A percentile compares a stretch with the other conserved stretches of the same genome.
These are phyloP conservation scores for Sebastes diaconus DNA, from an alignment of 2,797 vertebrate genomes.

Conservation along the genomic window DNA sequence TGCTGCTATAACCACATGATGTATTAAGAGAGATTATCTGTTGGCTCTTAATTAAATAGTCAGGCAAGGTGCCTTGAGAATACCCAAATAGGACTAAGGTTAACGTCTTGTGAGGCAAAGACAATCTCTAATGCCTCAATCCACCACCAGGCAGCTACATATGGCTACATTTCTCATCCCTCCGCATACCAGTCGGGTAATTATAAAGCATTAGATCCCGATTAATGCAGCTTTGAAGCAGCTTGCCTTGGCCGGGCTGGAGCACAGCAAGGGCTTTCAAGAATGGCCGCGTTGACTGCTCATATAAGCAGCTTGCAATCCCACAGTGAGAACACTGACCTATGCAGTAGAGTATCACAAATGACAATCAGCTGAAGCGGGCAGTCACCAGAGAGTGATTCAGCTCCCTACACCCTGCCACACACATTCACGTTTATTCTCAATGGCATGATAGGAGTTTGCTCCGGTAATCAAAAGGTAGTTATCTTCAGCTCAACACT, in stretches of 20 bases:
- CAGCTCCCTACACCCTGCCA: slow-evolving; percentile 18
- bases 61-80: slow-evolving; percentile 41
- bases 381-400: slow-evolving; percentile 46
- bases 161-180: slow-evolving; percentile 64
- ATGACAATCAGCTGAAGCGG: slow-evolving; percentile 53
- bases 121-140: slow-evolving; percentile 63
- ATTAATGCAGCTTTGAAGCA: slow-evolving; percentile 68
- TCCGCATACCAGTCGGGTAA: slow-evolving; percentile 48
- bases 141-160: slow-evolving; percentile 61
- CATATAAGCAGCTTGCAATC: slow-evolving; percentile 30
- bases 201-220: slow-evolving; percentile 67
- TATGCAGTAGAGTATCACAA: slow-evolving; percentile 27
- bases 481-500: not conserved
- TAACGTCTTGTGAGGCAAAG: slow-evolving; percentile 32
- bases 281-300: slow-evolving; percentile 41
- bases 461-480: slow-evolving; percentile 57
- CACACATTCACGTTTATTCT: slow-evolving; percentile 39
- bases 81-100: slow-evolving; percentile 40
- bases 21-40: slow-evolving; percentile 71
- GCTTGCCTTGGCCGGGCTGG: slow-evolving; percentile 40
- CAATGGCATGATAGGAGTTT: slow-evolving; percentile 25
- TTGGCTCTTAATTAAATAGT: slow-evolving; percentile 75
- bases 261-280: slow-evolving; percentile 57
- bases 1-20: slow-evolving; percentile 49
- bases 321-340: not conserved